Percentiles rank a stretch among this genome's conserved stretches.
Conservation (phyloP, 1,140 invertebrate genomes). For the Penaeus vannamei region DNA sequence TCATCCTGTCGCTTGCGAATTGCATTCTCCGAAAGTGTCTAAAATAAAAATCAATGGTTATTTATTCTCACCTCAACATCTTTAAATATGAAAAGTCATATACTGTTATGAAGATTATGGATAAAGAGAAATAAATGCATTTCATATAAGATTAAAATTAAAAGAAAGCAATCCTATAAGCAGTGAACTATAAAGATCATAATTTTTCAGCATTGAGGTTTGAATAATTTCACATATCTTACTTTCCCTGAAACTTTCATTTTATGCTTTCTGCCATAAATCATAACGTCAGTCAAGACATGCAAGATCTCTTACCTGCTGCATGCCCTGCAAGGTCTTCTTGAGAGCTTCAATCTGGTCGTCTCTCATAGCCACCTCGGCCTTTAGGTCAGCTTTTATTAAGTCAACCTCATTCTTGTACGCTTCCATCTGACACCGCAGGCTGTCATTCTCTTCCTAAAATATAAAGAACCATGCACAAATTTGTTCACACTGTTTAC, state of each 20-base stretch:
- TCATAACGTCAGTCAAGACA: background rate
- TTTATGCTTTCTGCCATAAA: background rate
- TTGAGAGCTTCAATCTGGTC: constrained; percentile 82
- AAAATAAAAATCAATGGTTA: constrained; percentile 63
- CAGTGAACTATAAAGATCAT: too few relatives aligned
- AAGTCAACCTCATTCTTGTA: constrained; percentile 90
- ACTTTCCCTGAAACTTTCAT: too few relatives aligned
- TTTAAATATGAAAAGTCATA: background rate
- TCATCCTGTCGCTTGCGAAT: constrained; percentile 76
- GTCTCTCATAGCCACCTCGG: constrained; percentile 80
- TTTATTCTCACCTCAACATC: background rate
- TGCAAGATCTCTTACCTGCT: constrained; percentile 74
- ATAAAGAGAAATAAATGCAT: too few relatives aligned
- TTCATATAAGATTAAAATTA: too few relatives aligned
- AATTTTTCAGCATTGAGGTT: too few relatives aligned
- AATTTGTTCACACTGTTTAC: too few relatives aligned
- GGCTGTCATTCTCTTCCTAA: constrained; percentile 90
- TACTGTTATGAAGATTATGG: too few relatives aligned
- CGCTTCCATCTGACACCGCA: constrained; percentile 92
- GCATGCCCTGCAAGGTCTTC: constrained; percentile 85
- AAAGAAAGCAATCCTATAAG: too few relatives aligned
- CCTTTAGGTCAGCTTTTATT: constrained; percentile 79
- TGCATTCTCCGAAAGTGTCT: constrained; percentile 79
- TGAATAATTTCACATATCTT: too few relatives aligned
- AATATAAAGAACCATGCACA: constrained; percentile 50